These are phyloP conservation scores for Parauchenoglanis ngamensis DNA, from an alignment of 2,797 vertebrate species.

Conservation along the genomic window DNA sequence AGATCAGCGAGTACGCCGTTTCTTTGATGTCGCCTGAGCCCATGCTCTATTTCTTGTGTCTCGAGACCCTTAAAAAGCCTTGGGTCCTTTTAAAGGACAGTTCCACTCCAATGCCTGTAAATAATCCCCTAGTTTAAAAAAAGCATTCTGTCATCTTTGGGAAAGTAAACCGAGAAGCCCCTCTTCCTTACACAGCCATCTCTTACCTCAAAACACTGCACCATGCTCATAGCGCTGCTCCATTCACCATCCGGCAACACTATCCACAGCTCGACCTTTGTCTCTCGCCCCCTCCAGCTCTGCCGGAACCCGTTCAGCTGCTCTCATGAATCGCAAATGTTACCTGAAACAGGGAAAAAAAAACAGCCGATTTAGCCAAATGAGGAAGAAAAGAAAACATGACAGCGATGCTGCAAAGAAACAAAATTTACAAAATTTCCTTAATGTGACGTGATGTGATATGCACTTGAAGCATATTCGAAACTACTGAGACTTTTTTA, in stretches of 20 bases:
- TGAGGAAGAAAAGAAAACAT: slow-evolving; percentile 19
- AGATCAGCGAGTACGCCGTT: slow-evolving; percentile 44
- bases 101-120: slow-evolving; percentile 64
- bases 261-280: slow-evolving; percentile 74
- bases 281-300: slow-evolving; percentile 66
- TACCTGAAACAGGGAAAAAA: slow-evolving; percentile 56
- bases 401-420: neutral
- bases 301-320: slow-evolving; percentile 66
- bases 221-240: slow-evolving; percentile 59
- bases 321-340: slow-evolving; percentile 61
- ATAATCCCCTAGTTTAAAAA: slow-evolving; percentile 63
- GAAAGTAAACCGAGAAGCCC: slow-evolving; percentile 60
- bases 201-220: slow-evolving; percentile 60
- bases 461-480: neutral
- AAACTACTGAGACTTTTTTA: neutral
- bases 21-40: slow-evolving; percentile 55
- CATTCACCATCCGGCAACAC: slow-evolving; percentile 76
- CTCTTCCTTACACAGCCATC: slow-evolving; percentile 57
- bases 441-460: neutral
- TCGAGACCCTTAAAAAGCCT: slow-evolving; percentile 56
- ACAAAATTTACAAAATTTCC: neutral
- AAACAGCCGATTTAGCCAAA: slow-evolving; percentile 31
- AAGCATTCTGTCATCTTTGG: slow-evolving; percentile 57
- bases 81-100: slow-evolving; percentile 61
- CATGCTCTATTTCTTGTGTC: slow-evolving; percentile 57